phyloP scores from a whole-genome alignment of 2,797 vertebrate genomes.

The Amazonetta brasiliensis region DNA sequence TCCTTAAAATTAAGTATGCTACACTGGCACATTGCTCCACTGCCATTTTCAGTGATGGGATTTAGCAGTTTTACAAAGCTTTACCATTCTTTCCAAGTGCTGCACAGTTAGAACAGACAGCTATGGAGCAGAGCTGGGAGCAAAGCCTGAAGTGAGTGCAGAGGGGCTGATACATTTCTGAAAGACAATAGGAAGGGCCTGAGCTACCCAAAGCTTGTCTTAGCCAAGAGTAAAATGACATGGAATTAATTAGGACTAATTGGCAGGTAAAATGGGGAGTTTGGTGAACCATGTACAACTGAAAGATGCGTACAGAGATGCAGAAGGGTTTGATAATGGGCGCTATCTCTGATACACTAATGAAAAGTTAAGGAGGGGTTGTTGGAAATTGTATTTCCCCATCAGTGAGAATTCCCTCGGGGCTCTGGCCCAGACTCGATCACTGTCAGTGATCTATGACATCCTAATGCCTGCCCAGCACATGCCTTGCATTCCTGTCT shows the following conservation, averaged over 20 bases:
- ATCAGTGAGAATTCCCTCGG: neutral
- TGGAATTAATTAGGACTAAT: neutral
- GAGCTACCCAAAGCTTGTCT: neutral
- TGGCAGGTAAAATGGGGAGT: neutral
- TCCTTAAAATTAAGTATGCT: conserved; percentile 28
- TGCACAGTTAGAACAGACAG: neutral
- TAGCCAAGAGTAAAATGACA: neutral
- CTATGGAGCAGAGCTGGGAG: neutral
- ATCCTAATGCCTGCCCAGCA: neutral
- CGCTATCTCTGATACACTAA: neutral
- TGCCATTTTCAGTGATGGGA: neutral
- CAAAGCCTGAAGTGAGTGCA: neutral
- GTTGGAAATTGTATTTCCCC: neutral
- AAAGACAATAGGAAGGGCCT: neutral
- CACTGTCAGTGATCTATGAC: neutral
- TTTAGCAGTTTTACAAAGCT: conserved; percentile 10
- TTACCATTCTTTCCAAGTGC: neutral
- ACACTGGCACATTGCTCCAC: neutral
- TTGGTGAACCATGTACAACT: neutral
- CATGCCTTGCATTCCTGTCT: neutral
- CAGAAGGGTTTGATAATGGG: neutral
- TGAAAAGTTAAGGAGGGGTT: neutral
- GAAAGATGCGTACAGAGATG: neutral
- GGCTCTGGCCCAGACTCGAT: neutral
- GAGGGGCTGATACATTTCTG: neutral